These are phyloP conservation scores for Harpalus rufipes DNA, from an alignment of 2,888 invertebrate genomes.

Conservation along the genomic window DNA sequence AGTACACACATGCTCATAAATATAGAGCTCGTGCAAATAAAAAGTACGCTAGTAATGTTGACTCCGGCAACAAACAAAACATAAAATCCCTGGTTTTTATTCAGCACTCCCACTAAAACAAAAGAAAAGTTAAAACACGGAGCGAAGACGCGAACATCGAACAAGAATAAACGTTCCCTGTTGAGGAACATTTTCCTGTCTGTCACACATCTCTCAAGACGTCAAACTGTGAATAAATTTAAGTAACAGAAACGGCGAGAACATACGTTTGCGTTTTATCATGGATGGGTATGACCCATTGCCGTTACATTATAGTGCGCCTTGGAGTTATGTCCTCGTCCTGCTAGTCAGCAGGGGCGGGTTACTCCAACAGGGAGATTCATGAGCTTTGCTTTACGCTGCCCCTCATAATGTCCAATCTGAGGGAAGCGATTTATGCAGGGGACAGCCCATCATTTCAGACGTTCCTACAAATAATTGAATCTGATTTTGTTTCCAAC, in stretches of 20 bases:
- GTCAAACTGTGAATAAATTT: slow-evolving; percentile 58
- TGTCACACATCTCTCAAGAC: slow-evolving; percentile 35
- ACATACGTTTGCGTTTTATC: slow-evolving; percentile 59
- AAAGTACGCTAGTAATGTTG: slow-evolving; percentile 31
- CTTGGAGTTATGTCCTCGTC: slow-evolving; percentile 36
- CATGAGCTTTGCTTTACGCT: slow-evolving; percentile 41
- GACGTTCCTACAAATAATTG: slow-evolving; percentile 10
- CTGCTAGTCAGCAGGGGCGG: slow-evolving; percentile 3
- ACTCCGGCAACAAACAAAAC: slow-evolving; percentile 40
- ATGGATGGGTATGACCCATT: slow-evolving; percentile 13
- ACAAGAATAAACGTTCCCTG: slow-evolving; percentile 42
- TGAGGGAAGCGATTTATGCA: slow-evolving; percentile 28
- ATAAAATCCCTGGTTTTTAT: slow-evolving; percentile 28
- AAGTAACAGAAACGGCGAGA: slow-evolving; percentile 52
- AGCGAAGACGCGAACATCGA: slow-evolving; percentile 11
- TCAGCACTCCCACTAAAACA: slow-evolving; percentile 37
- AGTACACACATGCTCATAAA: slow-evolving; percentile 31
- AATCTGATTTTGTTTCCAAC: slow-evolving; percentile 8
- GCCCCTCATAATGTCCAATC: slow-evolving; percentile 36
- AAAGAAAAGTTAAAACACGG: slow-evolving; percentile 44
- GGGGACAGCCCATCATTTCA: neutral
- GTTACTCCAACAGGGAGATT: slow-evolving; percentile 5
- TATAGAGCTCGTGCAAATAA: slow-evolving; percentile 39
- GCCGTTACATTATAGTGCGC: slow-evolving; percentile 43
- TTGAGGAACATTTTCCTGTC: slow-evolving; percentile 28